Base-by-base conservation (phyloP, 2,888 invertebrate genomes). In the Coenonympha glycerion region DNA sequence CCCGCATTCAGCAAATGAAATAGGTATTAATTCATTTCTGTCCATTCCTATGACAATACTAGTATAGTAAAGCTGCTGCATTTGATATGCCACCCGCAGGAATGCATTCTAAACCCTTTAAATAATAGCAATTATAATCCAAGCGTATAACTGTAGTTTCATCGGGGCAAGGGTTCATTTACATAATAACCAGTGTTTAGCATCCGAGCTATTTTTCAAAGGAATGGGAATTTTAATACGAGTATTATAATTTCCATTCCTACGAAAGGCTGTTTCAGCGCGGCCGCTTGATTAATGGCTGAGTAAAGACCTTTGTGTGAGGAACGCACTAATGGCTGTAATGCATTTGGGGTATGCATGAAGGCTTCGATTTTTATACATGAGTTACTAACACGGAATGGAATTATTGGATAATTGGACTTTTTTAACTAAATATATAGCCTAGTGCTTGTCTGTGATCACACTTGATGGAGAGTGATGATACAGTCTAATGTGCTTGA, bases 141-240 rank as follows among this genome's bases (percentile, higher is more conserved):
- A 37, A 30, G 21, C 3, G 18, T 49, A 31, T 37, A 44, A 49
- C 44, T 11, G 13, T 37, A 44, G 47, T 42, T 49, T 52, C 41
- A 55, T 52, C 46, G 46, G 49, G 42, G 42, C 48, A 9, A 19
- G 36, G 28, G 31, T 52, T 41, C 46, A 51, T 53, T 56, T 52
- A 44, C 52, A 53, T 56, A 56, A 56, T 56, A 52, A 52, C 49
- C 34, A 24, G 47, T 49, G 33, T 53, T 52, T 48, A 50, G 49
- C 33, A 16, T 46, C 18, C 33, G 8, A 42, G 26, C 34, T 16
- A 42, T 26, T 49, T 42, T 49, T 39, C 39, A 47, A 34, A 42
- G 41, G 33, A 49, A 49, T 42, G 28, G 15, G 41, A 49, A 42
- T 49, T 49, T 31, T 49, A 42, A 49, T 45, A 13, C 45, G 16